A percentile compares a stretch with the other conserved stretches of the same genome.
These are phyloP conservation scores for Heliocidaris tuberculata DNA, from an alignment of 35 echinoderm and acorn worm species.

Conservation along the genomic window DNA sequence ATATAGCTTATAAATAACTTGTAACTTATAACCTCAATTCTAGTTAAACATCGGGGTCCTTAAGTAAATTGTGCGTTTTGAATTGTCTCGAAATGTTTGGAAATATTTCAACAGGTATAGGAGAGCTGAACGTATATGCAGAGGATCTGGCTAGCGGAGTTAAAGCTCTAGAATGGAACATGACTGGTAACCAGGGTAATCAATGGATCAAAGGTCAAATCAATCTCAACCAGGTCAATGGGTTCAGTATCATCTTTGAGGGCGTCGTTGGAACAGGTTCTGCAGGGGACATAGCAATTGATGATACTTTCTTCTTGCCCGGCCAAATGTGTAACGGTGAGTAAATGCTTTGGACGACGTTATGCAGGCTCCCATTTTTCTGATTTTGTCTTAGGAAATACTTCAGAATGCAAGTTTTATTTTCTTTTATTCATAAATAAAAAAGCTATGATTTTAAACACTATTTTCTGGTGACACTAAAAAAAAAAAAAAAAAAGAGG, in stretches of 20 bases:
- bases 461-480: too few species aligned
- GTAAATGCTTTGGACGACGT: too few species aligned
- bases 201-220: conserved; percentile 58
- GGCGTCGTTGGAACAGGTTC: conserved; percentile 46
- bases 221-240: background rate
- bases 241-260: conserved; percentile 46
- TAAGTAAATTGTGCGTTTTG: too few species aligned
- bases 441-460: too few species aligned
- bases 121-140: conserved; percentile 5
- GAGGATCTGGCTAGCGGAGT: background rate
- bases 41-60: too few species aligned
- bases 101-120: background rate
- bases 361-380: too few species aligned
- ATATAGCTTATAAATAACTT: too few species aligned
- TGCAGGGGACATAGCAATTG: conserved; percentile 59
- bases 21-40: too few species aligned
- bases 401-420: too few species aligned
- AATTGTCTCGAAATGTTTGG: background rate
- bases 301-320: conserved; percentile 27
- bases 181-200: conserved; percentile 54
- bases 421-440: too few species aligned
- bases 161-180: conserved; percentile 51
- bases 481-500: too few species aligned
- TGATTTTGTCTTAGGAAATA: too few species aligned
- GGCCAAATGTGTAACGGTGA: background rate